phyloP scores from a whole-genome alignment of 2,888 invertebrate genomes.

The Bimastos eiseni region DNA sequence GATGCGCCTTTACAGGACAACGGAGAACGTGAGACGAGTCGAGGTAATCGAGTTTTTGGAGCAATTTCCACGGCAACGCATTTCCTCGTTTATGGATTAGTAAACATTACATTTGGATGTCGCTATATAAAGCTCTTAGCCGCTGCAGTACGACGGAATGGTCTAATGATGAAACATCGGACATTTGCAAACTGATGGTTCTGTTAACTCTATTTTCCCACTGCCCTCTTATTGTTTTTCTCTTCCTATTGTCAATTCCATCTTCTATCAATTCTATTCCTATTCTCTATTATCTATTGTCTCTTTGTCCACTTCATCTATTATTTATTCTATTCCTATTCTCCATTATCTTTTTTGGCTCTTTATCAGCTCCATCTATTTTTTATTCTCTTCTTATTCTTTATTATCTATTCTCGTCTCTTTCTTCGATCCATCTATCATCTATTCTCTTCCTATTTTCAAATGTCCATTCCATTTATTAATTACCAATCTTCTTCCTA shows the following conservation, averaged over 20 bases:
- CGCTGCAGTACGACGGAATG: background rate
- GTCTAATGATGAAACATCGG: background rate
- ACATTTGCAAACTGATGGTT: background rate
- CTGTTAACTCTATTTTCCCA: background rate
- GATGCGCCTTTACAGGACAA: background rate
- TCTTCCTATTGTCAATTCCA: background rate
- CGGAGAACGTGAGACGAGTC: background rate
- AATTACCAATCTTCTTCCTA: background rate
- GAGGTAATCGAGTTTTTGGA: background rate
- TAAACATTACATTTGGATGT: background rate
- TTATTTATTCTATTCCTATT: background rate
- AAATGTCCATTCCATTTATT: background rate
- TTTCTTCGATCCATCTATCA: no score
- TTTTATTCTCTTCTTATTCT: no score
- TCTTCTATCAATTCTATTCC: no score
- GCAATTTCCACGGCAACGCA: background rate
- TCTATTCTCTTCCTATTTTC: background rate
- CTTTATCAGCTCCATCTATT: background rate
- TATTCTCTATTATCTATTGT: background rate
- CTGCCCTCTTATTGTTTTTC: no score
- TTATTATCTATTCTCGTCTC: background rate
- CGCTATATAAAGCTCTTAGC: background rate
- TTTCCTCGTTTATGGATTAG: background rate
- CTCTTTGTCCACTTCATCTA: background rate
- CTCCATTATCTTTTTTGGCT: background rate